Base-by-base conservation (phyloP, 1,140 invertebrate species). In the Batillaria attramentaria region DNA sequence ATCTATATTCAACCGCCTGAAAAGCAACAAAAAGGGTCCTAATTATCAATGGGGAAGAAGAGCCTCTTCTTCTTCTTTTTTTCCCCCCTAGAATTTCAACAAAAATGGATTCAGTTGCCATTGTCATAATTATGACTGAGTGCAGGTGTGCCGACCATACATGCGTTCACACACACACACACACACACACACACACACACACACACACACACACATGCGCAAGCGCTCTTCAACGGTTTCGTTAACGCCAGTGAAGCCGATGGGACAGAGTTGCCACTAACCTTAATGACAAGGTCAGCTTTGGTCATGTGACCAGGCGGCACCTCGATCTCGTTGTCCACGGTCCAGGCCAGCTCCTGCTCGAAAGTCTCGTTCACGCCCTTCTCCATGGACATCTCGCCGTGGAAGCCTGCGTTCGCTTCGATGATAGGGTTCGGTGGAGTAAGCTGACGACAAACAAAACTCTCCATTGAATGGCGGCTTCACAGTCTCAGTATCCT, bases 361-460 rank as follows among this genome's bases (percentile, higher is more conserved):
- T 91, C 90, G 73, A 91, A 90, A 2, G 87, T 90, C 57, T 92
- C 89, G 60, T 90, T 91, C 62, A 84, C 85, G 35, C 89, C 84
- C 74, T 90, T 90, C 62, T 89, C 89, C 69, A 93, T 87, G 31
- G 87, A 83, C 74, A 92, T 79, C 78, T 93, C 92, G 57, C 90
- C 87, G 73, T 91, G 90, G 79, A 93, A 92, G 3, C 92, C 92
- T 28, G 91, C 91, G 79, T 92, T 92, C 8, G 92, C 88, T 79
- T 93, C 92, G 33, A 92, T 88, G 39, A 93, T 83, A 5, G 87
- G 87, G 62, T 88, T 88, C 24, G 88, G 88, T 0, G 87, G 87
- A 1, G 83, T 84, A 33, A 89, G 54, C 54, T 79, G 83, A 81
- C 54, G 4, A 10, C 31, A 39, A 18, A 37, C 16, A 24, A 20